Base-by-base conservation (phyloP, 2,113 vertebrate species). In the Rhinichthys klamathensis region DNA sequence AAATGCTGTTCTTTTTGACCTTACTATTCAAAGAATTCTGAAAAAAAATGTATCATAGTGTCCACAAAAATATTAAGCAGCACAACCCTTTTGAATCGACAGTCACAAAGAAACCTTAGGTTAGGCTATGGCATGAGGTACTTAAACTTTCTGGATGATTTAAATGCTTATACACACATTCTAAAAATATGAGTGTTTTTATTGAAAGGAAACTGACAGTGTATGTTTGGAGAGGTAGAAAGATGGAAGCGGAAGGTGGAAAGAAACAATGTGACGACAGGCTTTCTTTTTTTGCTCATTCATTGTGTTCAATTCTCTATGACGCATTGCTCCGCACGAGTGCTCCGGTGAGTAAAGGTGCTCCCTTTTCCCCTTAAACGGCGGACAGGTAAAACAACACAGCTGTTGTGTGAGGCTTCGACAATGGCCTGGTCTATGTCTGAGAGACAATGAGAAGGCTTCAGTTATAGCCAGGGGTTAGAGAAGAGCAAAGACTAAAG, bases 351-450 rank as follows among this genome's bases (percentile, higher is more conserved):
- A 72, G 56, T 83, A 61, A 69, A 58, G 25, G 35, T 80, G 56
- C 61, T 80, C 41, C 21, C 46, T 76, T 83, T 84, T 69, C 75
- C 54, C 69, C 25, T 56, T 21, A 80, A 78, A 69, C 41, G 60
- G 58, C 69, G 51, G 13, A 75, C 80, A 69, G 77, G 49, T 84
- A 77, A 86, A 88, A 76, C 85, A 81, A 72, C 77, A 88, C 87
- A 84, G 81, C 87, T 88, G 87, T 81, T 84, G 76, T 84, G 67
- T 86, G 79, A 61, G 70, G 32, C 84, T 86, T 30, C 38, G 79
- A 86, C 87, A 88, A 86, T 84, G 30, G 49, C 23, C 58, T 32
- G 15, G 46, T 83, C 80, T 89, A 67, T 78, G 80, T 89, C 51
- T 76, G 67, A 15, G 74, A 79, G 54, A 85, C 46, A 83, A 38